Conservation (phyloP, 1,140 invertebrate genomes). For the Ips nitidus region DNA sequence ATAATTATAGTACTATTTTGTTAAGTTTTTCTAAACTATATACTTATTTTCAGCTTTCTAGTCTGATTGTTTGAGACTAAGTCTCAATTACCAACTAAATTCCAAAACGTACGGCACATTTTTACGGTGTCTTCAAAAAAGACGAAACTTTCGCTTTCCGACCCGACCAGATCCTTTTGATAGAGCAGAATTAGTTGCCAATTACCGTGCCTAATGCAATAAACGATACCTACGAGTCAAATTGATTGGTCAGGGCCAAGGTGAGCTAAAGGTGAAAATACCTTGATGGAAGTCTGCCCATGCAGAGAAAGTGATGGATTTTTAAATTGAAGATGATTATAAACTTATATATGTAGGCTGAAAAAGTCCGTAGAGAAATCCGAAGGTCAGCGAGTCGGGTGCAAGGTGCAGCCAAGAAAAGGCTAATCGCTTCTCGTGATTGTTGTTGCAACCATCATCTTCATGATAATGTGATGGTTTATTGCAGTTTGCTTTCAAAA, state of each 20-base stretch:
- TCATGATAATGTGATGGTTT: not conserved
- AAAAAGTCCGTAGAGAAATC: slow-evolving; percentile 5
- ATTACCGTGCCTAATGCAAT: too few relatives aligned
- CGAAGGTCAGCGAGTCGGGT: slow-evolving; percentile 6
- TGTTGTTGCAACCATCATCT: not conserved
- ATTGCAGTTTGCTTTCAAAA: slow-evolving; percentile 1
- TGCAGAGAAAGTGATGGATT: slow-evolving; percentile 14
- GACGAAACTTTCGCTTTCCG: too few relatives aligned
- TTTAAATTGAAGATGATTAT: slow-evolving; percentile 5
- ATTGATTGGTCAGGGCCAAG: slow-evolving; percentile 13
- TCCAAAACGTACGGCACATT: too few relatives aligned
- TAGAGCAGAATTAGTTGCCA: too few relatives aligned
- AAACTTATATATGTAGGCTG: slow-evolving; percentile 8
- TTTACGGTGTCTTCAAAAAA: too few relatives aligned
- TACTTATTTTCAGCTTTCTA: too few relatives aligned
- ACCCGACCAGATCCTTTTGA: too few relatives aligned
- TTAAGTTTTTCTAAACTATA: too few relatives aligned
- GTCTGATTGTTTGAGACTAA: too few relatives aligned
- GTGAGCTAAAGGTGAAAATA: slow-evolving; percentile 11
- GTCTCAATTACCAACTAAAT: too few relatives aligned
- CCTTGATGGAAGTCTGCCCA: slow-evolving; percentile 3
- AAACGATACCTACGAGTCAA: not conserved
- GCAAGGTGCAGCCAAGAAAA: slow-evolving; percentile 14
- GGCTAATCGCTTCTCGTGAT: slow-evolving; percentile 1
- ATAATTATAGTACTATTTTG: too few relatives aligned